Conservation (phyloP, 2,888 invertebrate species). For the Caenorhabditis doughertyi region DNA sequence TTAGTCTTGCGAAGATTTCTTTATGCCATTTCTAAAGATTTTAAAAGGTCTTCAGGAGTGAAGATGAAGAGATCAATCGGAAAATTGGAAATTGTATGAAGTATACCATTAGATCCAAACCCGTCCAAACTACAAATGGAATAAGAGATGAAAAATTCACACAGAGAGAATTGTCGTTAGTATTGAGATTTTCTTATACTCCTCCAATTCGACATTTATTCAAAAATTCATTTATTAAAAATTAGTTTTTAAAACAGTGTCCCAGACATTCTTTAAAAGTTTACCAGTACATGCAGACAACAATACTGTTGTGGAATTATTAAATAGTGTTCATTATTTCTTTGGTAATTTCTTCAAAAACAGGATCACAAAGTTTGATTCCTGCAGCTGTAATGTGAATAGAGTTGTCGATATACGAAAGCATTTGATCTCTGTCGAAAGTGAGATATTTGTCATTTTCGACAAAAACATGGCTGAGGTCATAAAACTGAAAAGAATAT, state of each 20-base stretch:
- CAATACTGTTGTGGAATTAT: too few species aligned
- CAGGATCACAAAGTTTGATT: slow-evolving; percentile 43
- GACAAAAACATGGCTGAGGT: slow-evolving; percentile 41
- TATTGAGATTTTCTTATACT: too few species aligned
- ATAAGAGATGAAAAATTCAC: background rate
- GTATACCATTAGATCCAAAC: background rate
- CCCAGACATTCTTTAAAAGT: too few species aligned
- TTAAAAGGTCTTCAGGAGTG: background rate
- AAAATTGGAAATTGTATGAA: background rate
- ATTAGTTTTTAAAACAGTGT: too few species aligned
- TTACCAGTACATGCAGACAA: background rate
- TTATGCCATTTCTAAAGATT: background rate
- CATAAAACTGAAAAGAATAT: slow-evolving; percentile 46
- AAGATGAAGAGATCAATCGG: background rate
- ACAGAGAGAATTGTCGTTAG: too few species aligned
- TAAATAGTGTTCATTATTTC: slow-evolving; percentile 30
- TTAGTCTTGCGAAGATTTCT: background rate
- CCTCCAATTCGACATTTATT: too few species aligned
- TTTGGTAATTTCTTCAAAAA: slow-evolving; percentile 17
- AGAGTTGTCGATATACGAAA: slow-evolving; percentile 54
- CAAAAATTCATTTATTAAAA: too few species aligned
- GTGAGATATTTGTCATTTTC: slow-evolving; percentile 44
- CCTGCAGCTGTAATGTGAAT: slow-evolving; percentile 52
- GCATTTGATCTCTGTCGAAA: slow-evolving; percentile 42
- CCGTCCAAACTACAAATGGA: background rate